Base-by-base conservation (phyloP, 1,140 invertebrate genomes). In the Brachionus manjavacas region DNA sequence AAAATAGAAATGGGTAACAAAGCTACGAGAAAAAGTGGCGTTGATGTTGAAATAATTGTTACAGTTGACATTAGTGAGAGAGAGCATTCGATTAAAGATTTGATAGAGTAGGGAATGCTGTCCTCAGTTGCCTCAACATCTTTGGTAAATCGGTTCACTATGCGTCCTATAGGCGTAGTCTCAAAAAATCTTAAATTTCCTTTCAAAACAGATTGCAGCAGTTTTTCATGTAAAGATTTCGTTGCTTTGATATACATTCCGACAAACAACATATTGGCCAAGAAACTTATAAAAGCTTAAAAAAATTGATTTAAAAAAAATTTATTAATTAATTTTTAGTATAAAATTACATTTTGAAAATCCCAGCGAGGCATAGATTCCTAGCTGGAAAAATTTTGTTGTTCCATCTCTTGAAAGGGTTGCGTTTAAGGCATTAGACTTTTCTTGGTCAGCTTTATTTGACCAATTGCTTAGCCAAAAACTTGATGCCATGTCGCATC, bases 151-250 rank as follows among this genome's bases (percentile, higher is more conserved):
- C 94, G 90, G 87, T 95, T 95, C 46, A 95, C 88, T 43, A 94
- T 93, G 83, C 92, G 90, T 8, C 94, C 95, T 84, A 92, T 89
- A 25, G 94, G 93, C 88, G 94, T 95, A 7, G 91, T 91, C 87
- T 94, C 91, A 91, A 94, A 96, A 91, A 94, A 93, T 3, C 86
- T 85, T 87, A 92, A 88, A 1, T 91, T 91, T 92, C 91, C 87
- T 92, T 92, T 87, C 97, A 89, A 87, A 96, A 91, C 55, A 14
- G 85, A 79, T 68, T 16, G 20, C 23, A 76, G 39, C 12, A 84
- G 31, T 78, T 14, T 20, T 23, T 60, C 41, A 60, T 84, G 74
- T 16, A 84, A 70, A 23, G 39, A 3, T 12, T 31, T 60, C 16
- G 68, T 9, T 6, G 83, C 83, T n/a, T 66, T 76, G 31, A 76